Conservation (phyloP, 2,888 invertebrate genomes). For the Hypomecis atomaria region DNA sequence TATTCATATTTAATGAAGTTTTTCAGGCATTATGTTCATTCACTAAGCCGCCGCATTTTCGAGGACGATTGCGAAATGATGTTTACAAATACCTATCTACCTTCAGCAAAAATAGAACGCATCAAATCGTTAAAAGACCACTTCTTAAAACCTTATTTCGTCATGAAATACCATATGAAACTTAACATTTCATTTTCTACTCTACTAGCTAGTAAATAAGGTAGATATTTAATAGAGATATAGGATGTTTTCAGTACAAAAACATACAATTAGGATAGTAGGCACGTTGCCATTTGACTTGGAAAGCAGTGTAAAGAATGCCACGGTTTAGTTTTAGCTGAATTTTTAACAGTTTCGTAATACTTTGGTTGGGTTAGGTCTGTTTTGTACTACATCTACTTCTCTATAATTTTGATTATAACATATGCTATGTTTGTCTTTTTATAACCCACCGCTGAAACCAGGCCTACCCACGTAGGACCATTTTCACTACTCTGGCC, state of each 20-base stretch:
- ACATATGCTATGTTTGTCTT: too few species aligned
- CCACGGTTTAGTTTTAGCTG: constrained; percentile 50
- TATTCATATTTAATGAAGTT: neutral
- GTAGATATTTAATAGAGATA: constrained; percentile 4
- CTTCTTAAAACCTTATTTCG: constrained; percentile 55
- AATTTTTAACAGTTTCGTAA: constrained; percentile 67
- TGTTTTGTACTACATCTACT: constrained; percentile 7
- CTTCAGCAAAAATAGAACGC: constrained; percentile 72
- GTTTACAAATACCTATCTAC: constrained; percentile 45
- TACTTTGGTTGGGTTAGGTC: constrained; percentile 33
- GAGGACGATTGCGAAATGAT: constrained; percentile 65
- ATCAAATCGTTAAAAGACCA: constrained; percentile 69
- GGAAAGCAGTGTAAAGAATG: constrained; percentile 69
- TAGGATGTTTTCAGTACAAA: constrained; percentile 30
- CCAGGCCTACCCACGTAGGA: too few species aligned
- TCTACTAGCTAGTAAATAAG: constrained; percentile 14
- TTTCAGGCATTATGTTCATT: constrained; percentile 28
- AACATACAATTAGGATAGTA: constrained; percentile 32
- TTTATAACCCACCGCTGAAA: too few species aligned
- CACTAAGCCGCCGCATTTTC: constrained; percentile 18
- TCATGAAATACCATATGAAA: constrained; percentile 23
- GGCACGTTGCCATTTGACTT: constrained; percentile 73
- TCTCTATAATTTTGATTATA: too few species aligned
- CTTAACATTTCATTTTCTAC: constrained; percentile 17
- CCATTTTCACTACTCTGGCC: too few species aligned